Evolutionary conservation across 2,797 vertebrate species (phyloP), one percentile per base, ranked within the genome.

Genomic region (Sylvia borin): DNA sequence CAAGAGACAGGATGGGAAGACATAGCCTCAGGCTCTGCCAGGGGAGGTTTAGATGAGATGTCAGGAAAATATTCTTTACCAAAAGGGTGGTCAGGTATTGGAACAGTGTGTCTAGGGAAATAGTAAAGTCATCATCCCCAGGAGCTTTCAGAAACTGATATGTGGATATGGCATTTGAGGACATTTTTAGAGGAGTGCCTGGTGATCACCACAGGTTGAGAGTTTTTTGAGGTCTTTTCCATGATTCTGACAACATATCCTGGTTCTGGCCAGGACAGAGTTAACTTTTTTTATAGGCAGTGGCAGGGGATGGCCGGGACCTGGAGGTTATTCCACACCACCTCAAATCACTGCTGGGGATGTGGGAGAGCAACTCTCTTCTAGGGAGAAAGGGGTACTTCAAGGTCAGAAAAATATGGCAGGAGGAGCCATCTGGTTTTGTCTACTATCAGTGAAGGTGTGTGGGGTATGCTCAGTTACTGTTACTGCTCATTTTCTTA

Each of bases 341-440:
- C 5, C 40, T 60, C 34, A 15, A 1, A 34, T 61, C 14, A 42
- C 16, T 42, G 5, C 12, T 5, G 6, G 16, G 3, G 2, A 0
- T 42, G 10, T 6, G 26, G 29, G 24, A 60, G 45, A 73, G 8
- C 1, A 7, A 24, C 9, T 43, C 15, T 43, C 16, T 27, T n/a
- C 27, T 20, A 20, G 29, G 24, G 8, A 47, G 29, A 34, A 40
- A 38, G 20, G 6, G 14, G 31, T 34, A 7, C 26, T 48, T 34
- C 32, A 24, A 9, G 16, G 31, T 31, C 17, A 53, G 25, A 31
- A 81, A 67, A 67, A 40, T 10, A 17, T 5, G 17, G 4, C 25
- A 40, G 16, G 34, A 12, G 18, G 14, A 60, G 14, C 25, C 47
- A 18, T 4, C 21, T 0, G 0, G 9, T 31, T 34, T 16, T 31